Conservation (phyloP, 2,113 vertebrate genomes). For the Rattus rattus region DNA sequence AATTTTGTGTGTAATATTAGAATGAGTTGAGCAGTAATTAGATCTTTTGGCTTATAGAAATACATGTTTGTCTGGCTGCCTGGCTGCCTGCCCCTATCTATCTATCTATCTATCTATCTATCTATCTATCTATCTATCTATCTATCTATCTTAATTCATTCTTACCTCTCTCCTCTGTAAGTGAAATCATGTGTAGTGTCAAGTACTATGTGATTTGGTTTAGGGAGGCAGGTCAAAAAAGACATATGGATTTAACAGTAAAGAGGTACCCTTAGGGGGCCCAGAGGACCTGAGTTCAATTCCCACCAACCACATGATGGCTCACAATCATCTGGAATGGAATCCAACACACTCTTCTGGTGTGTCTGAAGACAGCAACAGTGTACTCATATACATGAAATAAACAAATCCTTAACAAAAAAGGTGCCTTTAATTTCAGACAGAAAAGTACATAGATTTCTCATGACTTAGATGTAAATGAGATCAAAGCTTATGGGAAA, state of each 20-base stretch:
- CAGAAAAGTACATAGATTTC: background rate
- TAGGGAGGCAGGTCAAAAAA: background rate
- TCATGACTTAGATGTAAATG: background rate
- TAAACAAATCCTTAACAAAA: background rate
- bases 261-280: background rate
- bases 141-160: background rate
- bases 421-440: background rate
- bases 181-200: background rate
- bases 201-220: background rate
- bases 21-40: slow-evolving; percentile 41
- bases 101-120: too few species aligned
- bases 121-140: too few species aligned
- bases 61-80: background rate
- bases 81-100: background rate
- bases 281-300: too few species aligned
- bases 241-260: background rate
- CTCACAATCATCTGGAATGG: too few species aligned
- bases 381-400: too few species aligned
- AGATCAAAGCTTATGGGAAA: background rate
- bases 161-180: background rate
- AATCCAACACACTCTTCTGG: too few species aligned
- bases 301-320: too few species aligned
- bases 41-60: slow-evolving; percentile 54
- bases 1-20: slow-evolving; percentile 17
- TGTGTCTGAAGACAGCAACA: too few species aligned